Percentiles rank a stretch among this genome's conserved stretches.
These are phyloP conservation scores for Typhlichthys eigenmanni DNA, from an alignment of 2,797 vertebrate genomes.

Conservation along the genomic window DNA sequence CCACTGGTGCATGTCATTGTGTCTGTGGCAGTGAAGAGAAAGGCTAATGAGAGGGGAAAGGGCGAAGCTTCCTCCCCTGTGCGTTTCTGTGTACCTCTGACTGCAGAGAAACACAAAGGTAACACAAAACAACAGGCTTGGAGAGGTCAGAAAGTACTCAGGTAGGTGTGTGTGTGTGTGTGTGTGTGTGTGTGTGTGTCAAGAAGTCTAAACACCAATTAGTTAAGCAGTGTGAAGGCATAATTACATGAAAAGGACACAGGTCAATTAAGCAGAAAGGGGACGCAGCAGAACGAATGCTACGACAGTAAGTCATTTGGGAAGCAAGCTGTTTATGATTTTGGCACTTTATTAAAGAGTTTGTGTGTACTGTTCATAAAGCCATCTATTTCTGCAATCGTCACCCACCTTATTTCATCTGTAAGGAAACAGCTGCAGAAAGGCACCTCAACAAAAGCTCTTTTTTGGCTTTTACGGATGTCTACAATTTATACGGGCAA, in stretches of 20 bases:
- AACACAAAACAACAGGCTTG: constrained; percentile 10
- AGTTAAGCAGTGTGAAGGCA: neutral
- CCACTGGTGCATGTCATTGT: constrained; percentile 62
- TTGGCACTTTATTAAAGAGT: constrained; percentile 2
- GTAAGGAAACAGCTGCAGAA: constrained; percentile 47
- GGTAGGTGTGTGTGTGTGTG: neutral
- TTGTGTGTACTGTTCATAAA: constrained; percentile 18
- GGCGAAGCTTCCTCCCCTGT: constrained; percentile 26
- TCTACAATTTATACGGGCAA: constrained; percentile 34
- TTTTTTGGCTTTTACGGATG: constrained; percentile 45
- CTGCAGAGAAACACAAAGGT: constrained; percentile 16
- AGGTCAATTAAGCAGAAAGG: neutral
- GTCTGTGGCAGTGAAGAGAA: constrained; percentile 54
- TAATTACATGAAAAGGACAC: neutral
- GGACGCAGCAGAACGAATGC: neutral
- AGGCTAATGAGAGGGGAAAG: constrained; percentile 68
- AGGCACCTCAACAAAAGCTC: constrained; percentile 52
- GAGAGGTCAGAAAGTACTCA: constrained; percentile 10
- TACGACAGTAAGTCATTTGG: no score
- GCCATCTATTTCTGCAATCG: constrained; percentile 41
- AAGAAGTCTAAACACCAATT: neutral
- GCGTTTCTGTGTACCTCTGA: constrained; percentile 31
- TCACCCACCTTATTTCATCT: constrained; percentile 26
- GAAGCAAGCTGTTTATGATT: neutral
- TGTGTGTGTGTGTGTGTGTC: neutral